Percentiles rank a stretch among this genome's conserved stretches.
Conservation (phyloP, 2,888 invertebrate species). For the Xylota segnis region DNA sequence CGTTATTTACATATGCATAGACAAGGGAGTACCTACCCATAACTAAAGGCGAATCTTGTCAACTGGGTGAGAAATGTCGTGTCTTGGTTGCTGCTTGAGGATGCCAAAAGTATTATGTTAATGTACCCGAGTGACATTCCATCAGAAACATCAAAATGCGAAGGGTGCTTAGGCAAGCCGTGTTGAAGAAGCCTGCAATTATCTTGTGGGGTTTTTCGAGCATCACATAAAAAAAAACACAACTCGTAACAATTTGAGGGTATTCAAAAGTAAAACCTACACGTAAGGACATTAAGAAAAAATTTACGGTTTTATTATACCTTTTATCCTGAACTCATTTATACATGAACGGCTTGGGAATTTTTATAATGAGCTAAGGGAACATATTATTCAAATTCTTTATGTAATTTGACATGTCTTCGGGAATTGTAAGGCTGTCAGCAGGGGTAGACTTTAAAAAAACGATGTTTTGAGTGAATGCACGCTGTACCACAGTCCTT, state of each 20-base stretch:
- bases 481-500: no score
- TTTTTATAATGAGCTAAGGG: slow-evolving; percentile 18
- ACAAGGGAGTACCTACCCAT: neutral
- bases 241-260: slow-evolving; percentile 42
- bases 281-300: neutral
- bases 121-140: slow-evolving; percentile 60
- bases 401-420: neutral
- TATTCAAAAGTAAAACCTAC: slow-evolving; percentile 22
- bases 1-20: slow-evolving; percentile 55
- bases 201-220: slow-evolving; percentile 51
- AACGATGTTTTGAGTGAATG: neutral
- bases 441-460: neutral
- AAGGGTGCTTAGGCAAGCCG: slow-evolving; percentile 39
- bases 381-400: slow-evolving; percentile 43
- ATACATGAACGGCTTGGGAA: slow-evolving; percentile 23
- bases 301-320: slow-evolving; percentile 21
- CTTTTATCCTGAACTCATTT: slow-evolving; percentile 29
- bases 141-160: slow-evolving; percentile 59
- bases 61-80: slow-evolving; percentile 29
- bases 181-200: slow-evolving; percentile 54
- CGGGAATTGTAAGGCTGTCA: neutral
- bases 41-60: slow-evolving; percentile 28
- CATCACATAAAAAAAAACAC: neutral
- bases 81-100: slow-evolving; percentile 43
- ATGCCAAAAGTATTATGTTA: slow-evolving; percentile 60